Base-by-base conservation (phyloP, 2,888 invertebrate genomes). In the Adelognathus sp. region DNA sequence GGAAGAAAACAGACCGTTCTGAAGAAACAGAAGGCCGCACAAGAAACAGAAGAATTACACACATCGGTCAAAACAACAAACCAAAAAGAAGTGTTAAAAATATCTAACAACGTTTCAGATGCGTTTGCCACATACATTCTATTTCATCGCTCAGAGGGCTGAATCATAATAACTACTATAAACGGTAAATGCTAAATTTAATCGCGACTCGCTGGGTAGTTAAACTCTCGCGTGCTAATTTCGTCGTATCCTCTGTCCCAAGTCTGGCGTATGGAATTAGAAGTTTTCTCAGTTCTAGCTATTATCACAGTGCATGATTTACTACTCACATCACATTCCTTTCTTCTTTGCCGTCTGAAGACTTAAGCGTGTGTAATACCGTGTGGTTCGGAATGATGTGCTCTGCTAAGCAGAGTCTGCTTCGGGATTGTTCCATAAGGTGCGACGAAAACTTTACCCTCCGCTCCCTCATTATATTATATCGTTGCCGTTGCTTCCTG, bases 401-500 rank as follows among this genome's bases (percentile, higher is more conserved):
- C 50, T 50, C 11, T 21, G 21, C 2, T 9, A n/a, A n/a, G n/a
- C n/a, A n/a, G n/a, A n/a, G n/a, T 36, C n/a, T 36, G 36, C 24
- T 50, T 50, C 50, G 50, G 24, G 21, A 24, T 50, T 50, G 50
- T 50, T 50, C 50, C 50, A 24, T 4, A 50, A 5, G 9, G 46
- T 33, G n/a, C 50, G 24, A 7, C 7, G 33, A 33, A 64, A 64
- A 64, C 64, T 64, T 64, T 44, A 61, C 29, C 44, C 27, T 61
- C 41, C 61, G 27, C 41, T 41, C 31, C 11, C 18, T 24, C 21
- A 50, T 50, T 50, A 50, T 50, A 41, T 14, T 41, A n/a, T 41
- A 50, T 24, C 21, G 21, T n/a, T 11, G 7, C 24, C 11, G 24
- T 11, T 11, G 21, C 50, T 50, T 50, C n/a, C 4, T 18, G 11